Evolutionary conservation across 2,797 vertebrate genomes (phyloP).

Genomic region (Orestias chungarensis): DNA sequence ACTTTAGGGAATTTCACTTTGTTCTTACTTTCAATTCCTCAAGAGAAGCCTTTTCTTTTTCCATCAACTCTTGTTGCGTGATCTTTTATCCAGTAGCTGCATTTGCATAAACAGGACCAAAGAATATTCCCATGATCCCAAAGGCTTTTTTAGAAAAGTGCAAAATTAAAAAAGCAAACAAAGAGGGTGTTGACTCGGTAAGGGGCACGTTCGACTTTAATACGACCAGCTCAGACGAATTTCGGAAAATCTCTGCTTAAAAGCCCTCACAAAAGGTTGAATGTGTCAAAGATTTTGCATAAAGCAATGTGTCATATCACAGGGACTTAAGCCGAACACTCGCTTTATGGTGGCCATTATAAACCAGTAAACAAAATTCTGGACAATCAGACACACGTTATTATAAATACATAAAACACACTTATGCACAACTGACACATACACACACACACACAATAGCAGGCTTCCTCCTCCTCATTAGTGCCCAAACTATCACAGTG

Average conservation of each 20-base stretch:
- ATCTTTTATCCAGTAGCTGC: constrained; percentile 8
- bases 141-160: constrained; percentile 9
- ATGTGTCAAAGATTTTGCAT: constrained; percentile 7
- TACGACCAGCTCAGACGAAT: background rate
- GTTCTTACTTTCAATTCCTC: background rate
- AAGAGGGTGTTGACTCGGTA: background rate
- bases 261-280: constrained; percentile 8
- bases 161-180: constrained; percentile 16
- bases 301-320: constrained; percentile 30
- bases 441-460: background rate
- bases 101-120: constrained; percentile 1
- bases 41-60: background rate
- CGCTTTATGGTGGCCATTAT: constrained; percentile 12
- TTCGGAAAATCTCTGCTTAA: background rate
- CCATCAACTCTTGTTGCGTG: background rate
- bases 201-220: background rate
- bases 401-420: constrained; percentile 8
- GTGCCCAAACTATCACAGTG: constrained; percentile 73
- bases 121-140: background rate
- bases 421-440: constrained; percentile 4
- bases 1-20: background rate
- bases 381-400: constrained; percentile 10
- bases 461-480: constrained; percentile 67
- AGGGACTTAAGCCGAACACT: constrained; percentile 22
- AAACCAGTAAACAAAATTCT: constrained; percentile 22